A percentile compares a stretch with the other conserved stretches of the same genome.
phyloP scores from a whole-genome alignment of 2,113 vertebrate species.

The Platichthys stellatus region DNA sequence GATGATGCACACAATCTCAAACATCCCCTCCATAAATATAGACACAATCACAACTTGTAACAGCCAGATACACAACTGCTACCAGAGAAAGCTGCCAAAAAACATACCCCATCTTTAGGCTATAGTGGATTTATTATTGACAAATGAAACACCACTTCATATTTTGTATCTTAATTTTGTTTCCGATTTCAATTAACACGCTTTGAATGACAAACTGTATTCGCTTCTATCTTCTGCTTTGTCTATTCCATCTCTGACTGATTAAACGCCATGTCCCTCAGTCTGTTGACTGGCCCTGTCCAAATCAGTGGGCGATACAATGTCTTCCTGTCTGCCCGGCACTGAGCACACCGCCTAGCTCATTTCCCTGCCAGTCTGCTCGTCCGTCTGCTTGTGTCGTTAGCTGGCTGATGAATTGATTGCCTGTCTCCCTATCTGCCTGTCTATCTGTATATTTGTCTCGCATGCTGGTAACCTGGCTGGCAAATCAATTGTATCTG shows the following conservation, averaged over 20 bases:
- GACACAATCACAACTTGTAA: not conserved
- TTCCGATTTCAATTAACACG: not conserved
- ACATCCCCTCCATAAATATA: conserved; percentile 12
- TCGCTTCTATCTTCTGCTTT: conserved; percentile 5
- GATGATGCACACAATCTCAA: not conserved
- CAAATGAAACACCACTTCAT: not conserved
- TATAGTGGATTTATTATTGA: not conserved
- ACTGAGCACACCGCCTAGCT: conserved; percentile 26
- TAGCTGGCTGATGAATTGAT: conserved; percentile 46
- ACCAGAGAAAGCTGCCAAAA: not conserved
- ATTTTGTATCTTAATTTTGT: not conserved
- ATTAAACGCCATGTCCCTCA: conserved; percentile 24
- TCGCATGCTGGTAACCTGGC: conserved; percentile 9
- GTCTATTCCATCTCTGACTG: conserved; percentile 8
- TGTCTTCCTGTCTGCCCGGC: conserved; percentile 22
- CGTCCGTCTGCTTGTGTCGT: conserved; percentile 38
- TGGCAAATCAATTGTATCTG: conserved; percentile 22
- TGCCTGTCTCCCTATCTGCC: conserved; percentile 31
- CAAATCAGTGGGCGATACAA: conserved; percentile 26
- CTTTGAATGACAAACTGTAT: conserved; percentile 15
- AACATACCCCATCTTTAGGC: not conserved
- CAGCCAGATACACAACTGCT: not conserved
- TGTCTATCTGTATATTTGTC: conserved; percentile 26
- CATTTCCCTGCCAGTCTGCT: conserved; percentile 39
- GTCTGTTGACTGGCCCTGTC: conserved; percentile 40